Conservation (phyloP, 1,140 invertebrate species). For the Centruroides vittatus region DNA sequence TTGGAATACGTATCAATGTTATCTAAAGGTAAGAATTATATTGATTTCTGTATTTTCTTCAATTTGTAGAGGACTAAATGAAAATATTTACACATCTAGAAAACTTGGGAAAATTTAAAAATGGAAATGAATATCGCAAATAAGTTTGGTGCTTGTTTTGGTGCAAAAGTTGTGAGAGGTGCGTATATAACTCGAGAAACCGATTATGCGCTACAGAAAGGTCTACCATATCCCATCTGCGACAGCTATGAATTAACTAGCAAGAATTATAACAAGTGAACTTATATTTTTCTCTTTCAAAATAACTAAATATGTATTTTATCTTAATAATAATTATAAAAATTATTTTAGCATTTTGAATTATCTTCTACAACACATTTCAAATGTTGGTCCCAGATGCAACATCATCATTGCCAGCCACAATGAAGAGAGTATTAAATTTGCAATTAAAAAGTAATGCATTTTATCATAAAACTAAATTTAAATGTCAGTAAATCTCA, state of each 20-base stretch:
- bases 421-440: constrained; percentile 39
- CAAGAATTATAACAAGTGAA: constrained; percentile 72
- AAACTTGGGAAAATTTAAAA: background rate
- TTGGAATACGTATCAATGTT: constrained; percentile 99
- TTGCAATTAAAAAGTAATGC: constrained; percentile 16
- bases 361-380: background rate
- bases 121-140: background rate
- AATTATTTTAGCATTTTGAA: background rate
- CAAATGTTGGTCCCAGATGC: background rate
- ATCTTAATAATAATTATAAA: too few species aligned
- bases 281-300: constrained; percentile 34
- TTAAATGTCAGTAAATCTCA: background rate
- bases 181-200: constrained; percentile 97
- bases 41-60: background rate
- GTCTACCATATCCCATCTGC: constrained; percentile 91
- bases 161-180: constrained; percentile 92
- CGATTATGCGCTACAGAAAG: constrained; percentile 66
- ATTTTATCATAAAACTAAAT: background rate
- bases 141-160: constrained; percentile 43
- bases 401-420: constrained; percentile 10
- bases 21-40: constrained; percentile 61
- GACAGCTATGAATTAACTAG: constrained; percentile 76
- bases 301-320: too few species aligned
- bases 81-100: background rate
- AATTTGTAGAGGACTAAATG: background rate